A percentile compares a stretch with the other conserved stretches of the same genome.
Conservation (phyloP, 2,888 invertebrate species). For the Timema cristinae region DNA sequence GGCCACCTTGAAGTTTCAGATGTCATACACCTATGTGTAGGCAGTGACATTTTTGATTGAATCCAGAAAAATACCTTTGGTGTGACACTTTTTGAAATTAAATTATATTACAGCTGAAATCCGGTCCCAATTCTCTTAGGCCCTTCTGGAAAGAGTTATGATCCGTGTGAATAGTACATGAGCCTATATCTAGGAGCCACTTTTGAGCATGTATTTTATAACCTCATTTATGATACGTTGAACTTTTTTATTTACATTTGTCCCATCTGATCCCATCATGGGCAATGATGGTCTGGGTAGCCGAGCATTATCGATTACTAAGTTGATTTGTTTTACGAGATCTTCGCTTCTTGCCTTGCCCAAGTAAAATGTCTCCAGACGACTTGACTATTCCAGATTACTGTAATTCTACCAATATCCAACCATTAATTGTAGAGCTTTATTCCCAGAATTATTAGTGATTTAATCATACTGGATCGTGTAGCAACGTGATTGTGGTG, state of each 20-base stretch:
- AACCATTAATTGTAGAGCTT: background rate
- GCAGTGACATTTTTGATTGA: background rate
- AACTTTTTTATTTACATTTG: background rate
- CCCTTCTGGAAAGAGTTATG: background rate
- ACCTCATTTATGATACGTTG: background rate
- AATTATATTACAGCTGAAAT: background rate
- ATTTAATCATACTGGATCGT: constrained; percentile 1
- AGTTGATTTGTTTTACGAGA: background rate
- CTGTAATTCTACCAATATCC: background rate
- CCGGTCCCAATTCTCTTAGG: background rate
- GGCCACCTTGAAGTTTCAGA: background rate
- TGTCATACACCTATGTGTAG: background rate
- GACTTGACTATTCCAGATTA: background rate
- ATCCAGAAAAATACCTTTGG: background rate
- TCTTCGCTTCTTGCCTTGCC: background rate
- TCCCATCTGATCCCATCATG: background rate
- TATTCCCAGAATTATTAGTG: background rate
- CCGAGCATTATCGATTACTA: background rate
- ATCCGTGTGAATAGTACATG: background rate
- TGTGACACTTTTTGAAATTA: background rate
- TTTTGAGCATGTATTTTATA: background rate
- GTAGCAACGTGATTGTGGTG: background rate
- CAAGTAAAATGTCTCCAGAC: background rate
- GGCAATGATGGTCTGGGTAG: background rate
- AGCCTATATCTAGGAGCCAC: background rate